Percentiles rank a stretch among this genome's conserved stretches.
Conservation (phyloP, 2,888 invertebrate genomes). For the Scaptomyza caliginosa region DNA sequence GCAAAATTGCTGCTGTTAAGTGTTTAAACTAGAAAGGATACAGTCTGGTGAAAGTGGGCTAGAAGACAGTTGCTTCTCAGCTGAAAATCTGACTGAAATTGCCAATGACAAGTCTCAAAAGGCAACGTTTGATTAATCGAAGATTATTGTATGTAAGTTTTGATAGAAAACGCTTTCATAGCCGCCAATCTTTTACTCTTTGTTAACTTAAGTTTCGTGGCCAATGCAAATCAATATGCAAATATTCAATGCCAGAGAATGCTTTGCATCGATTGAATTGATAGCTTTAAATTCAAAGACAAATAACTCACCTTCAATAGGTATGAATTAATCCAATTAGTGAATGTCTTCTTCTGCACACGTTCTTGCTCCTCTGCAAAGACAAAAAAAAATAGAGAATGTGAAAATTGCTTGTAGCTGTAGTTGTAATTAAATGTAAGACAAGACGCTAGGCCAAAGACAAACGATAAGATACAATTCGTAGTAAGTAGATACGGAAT, state of each 20-base stretch:
- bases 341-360: slow-evolving; percentile 99
- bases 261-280: slow-evolving; percentile 53
- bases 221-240: slow-evolving; percentile 63
- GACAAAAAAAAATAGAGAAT: slow-evolving; percentile 28
- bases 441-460: slow-evolving; percentile 52
- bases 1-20: slow-evolving; percentile 34
- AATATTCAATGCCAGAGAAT: slow-evolving; percentile 63
- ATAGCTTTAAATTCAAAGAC: slow-evolving; percentile 35
- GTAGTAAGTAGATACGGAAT: slow-evolving; percentile 25
- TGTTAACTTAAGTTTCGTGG: slow-evolving; percentile 2
- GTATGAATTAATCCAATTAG: slow-evolving; percentile 99
- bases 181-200: neutral
- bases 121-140: neutral
- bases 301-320: slow-evolving; percentile 92
- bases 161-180: neutral
- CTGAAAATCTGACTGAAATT: slow-evolving; percentile 13
- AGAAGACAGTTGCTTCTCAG: slow-evolving; percentile 28
- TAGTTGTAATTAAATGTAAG: slow-evolving; percentile 56
- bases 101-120: slow-evolving; percentile 3
- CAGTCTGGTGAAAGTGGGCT: slow-evolving; percentile 51
- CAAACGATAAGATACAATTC: slow-evolving; percentile 68
- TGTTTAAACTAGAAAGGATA: slow-evolving; percentile 75
- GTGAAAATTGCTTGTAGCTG: slow-evolving; percentile 23
- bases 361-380: slow-evolving; percentile 99
- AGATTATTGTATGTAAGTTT: neutral